phyloP scores from a whole-genome alignment of 2,888 invertebrate species.

The Mesorhabditis spiculigera region DNA sequence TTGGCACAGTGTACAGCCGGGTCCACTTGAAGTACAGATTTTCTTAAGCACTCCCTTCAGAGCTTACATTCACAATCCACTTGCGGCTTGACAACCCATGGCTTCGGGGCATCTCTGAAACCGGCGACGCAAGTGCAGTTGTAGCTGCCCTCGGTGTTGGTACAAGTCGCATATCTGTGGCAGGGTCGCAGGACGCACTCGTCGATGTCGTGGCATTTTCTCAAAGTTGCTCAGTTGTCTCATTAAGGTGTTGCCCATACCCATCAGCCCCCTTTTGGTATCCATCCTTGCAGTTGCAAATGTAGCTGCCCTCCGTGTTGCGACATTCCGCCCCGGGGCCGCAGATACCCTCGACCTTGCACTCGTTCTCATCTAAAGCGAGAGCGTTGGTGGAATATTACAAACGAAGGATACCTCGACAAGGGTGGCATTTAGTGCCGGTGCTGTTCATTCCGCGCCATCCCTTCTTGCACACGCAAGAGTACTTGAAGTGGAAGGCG shows the following conservation, averaged over 20 bases:
- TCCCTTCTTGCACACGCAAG: neutral
- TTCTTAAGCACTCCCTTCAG: neutral
- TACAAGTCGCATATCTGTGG: neutral
- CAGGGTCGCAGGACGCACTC: neutral
- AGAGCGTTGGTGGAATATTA: neutral
- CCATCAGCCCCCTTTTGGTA: neutral
- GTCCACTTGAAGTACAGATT: neutral
- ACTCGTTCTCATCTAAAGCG: neutral
- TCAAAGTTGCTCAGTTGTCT: too few relatives aligned
- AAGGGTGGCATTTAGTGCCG: neutral
- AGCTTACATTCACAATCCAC: neutral
- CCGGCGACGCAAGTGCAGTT: neutral
- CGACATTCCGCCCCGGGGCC: neutral
- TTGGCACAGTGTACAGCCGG: neutral
- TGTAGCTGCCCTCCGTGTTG: neutral
- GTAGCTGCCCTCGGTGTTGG: neutral
- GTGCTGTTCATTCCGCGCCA: constrained; percentile 5
- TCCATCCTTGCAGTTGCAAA: constrained; percentile 1
- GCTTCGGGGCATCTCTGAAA: neutral
- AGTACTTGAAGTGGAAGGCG: neutral
- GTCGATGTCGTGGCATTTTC: neutral
- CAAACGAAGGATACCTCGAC: neutral
- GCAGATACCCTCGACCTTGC: neutral
- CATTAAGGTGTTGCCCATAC: neutral
- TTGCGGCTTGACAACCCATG: neutral